phyloP scores from a whole-genome alignment of 1,140 invertebrate genomes.

The Drosophila bocki region DNA sequence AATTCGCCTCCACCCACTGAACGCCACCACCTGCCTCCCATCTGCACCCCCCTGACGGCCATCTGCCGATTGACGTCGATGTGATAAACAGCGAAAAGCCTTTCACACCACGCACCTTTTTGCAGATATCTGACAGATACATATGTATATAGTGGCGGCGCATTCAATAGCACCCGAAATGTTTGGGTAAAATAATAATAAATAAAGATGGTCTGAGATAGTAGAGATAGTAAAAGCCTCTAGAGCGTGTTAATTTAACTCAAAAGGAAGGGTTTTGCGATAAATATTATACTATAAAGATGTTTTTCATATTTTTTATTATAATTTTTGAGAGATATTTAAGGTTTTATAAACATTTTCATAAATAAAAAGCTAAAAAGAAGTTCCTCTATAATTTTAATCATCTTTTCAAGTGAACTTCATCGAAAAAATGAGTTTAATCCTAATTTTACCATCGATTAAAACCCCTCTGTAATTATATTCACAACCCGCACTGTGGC shows the following conservation, averaged over 20 bases:
- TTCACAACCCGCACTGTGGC: not conserved
- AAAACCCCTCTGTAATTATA: not conserved
- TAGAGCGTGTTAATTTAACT: too few relatives aligned
- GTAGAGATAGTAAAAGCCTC: not conserved
- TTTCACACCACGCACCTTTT: conserved; percentile 37
- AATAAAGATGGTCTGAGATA: not conserved
- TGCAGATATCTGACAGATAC: conserved; percentile 37
- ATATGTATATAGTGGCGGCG: conserved; percentile 12
- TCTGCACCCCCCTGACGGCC: conserved; percentile 7
- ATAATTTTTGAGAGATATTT: too few relatives aligned
- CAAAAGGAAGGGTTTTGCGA: too few relatives aligned
- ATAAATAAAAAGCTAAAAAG: too few relatives aligned
- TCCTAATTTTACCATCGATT: too few relatives aligned
- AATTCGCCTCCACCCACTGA: conserved; percentile 24
- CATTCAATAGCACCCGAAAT: conserved; percentile 2
- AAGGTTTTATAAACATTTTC: too few relatives aligned
- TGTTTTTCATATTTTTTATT: too few relatives aligned
- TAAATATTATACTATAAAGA: too few relatives aligned
- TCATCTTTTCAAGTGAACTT: too few relatives aligned
- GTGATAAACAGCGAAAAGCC: conserved; percentile 48
- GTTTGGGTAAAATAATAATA: not conserved
- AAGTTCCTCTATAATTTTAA: too few relatives aligned
- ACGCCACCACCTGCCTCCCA: conserved; percentile 7
- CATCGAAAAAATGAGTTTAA: too few relatives aligned
- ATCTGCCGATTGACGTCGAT: conserved; percentile 48